Percentiles rank a stretch among this genome's conserved stretches.
These are phyloP conservation scores for Hemaris fuciformis DNA, from an alignment of 2,888 invertebrate species.

Conservation along the genomic window DNA sequence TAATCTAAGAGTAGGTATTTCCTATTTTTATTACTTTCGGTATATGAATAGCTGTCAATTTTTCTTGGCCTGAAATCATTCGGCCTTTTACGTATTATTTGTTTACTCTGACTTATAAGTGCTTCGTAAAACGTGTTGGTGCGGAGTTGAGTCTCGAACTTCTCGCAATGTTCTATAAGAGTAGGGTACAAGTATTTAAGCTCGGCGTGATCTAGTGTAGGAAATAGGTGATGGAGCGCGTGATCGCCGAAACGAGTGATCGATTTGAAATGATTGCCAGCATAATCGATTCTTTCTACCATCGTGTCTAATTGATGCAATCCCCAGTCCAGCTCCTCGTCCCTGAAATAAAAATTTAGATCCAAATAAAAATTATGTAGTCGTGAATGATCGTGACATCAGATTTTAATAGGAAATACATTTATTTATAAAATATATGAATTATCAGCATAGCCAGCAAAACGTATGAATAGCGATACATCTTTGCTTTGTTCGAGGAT, in stretches of 20 bases:
- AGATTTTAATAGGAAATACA: no score
- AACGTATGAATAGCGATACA: no score
- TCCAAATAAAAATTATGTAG: neutral
- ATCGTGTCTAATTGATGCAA: constrained; percentile 88
- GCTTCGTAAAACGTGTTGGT: constrained; percentile 82
- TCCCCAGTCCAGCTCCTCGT: constrained; percentile 86
- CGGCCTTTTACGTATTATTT: constrained; percentile 61
- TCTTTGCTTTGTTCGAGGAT: no score
- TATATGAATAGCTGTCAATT: neutral
- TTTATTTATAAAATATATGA: no score
- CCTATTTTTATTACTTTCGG: neutral
- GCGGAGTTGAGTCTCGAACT: constrained; percentile 81
- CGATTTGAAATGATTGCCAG: constrained; percentile 83
- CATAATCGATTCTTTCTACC: constrained; percentile 85
- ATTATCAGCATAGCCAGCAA: neutral
- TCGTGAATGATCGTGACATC: no score
- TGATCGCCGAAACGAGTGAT: constrained; percentile 90
- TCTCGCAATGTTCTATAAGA: constrained; percentile 83
- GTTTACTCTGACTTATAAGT: constrained; percentile 84
- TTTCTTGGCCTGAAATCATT: constrained; percentile 52
- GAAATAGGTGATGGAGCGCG: constrained; percentile 89
- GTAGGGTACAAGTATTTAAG: constrained; percentile 84
- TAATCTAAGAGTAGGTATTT: neutral
- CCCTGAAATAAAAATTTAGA: constrained; percentile 55
- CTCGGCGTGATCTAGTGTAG: constrained; percentile 89